A percentile compares a stretch with the other conserved stretches of the same genome.
phyloP scores from a whole-genome alignment of 2,797 vertebrate species.

The Alfaro cultratus region DNA sequence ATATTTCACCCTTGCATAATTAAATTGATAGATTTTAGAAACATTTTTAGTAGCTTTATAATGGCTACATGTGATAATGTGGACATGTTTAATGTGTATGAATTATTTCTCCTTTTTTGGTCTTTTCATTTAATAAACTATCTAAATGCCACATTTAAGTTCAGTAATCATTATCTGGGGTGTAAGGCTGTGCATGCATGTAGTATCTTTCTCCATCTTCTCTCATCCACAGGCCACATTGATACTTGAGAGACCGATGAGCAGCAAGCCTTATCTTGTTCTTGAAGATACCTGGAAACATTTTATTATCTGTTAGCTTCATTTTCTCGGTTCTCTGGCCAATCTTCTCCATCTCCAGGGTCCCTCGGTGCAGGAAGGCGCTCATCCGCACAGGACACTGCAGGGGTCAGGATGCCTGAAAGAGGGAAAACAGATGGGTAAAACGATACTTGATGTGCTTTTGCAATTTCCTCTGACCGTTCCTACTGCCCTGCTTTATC shows the following conservation, averaged over 20 bases:
- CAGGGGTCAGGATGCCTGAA: constrained; percentile 45
- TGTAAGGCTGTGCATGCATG: constrained; percentile 6
- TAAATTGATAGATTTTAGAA: neutral
- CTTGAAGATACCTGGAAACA: constrained; percentile 59
- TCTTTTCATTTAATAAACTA: neutral
- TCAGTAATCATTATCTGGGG: too few relatives aligned
- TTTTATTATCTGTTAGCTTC: constrained; percentile 73
- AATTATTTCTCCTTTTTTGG: neutral
- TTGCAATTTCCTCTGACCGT: constrained; percentile 49
- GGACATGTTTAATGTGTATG: neutral
- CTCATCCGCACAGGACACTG: constrained; percentile 47
- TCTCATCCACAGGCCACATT: constrained; percentile 52
- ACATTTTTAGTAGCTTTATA: neutral
- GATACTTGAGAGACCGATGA: constrained; percentile 64
- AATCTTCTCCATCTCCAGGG: constrained; percentile 62
- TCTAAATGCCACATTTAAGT: neutral
- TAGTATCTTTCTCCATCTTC: neutral
- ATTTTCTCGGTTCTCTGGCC: constrained; percentile 49
- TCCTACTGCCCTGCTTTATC: constrained; percentile 36
- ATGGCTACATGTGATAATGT: neutral
- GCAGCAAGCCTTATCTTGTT: constrained; percentile 71
- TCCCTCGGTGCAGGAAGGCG: constrained; percentile 41
- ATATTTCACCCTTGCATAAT: neutral
- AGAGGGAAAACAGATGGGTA: constrained; percentile 22
- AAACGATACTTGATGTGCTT: constrained; percentile 41